Evolutionary conservation across 2,113 vertebrate genomes (phyloP), one percentile per base, ranked within the genome.

Genomic region (Trogon melanurus): DNA sequence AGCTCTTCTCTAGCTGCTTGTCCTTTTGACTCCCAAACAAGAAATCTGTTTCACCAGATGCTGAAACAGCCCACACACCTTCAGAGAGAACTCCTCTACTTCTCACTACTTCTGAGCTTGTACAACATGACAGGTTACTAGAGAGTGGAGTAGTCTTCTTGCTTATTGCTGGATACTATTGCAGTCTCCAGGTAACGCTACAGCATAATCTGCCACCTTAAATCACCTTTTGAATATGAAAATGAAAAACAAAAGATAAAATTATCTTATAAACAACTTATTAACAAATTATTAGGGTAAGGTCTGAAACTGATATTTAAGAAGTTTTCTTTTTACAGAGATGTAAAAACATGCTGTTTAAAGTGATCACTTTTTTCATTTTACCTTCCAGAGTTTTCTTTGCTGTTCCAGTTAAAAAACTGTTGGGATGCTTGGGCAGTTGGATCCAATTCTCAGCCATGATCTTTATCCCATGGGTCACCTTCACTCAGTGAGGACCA

Each of bases 121-220:
- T 41, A 19, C 1, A 1, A 79, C 32, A 44, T 0, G 0, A 29
- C 11, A 38, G 45, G 22, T 58, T 70, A 54, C 30, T 58, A 84
- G 8, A 45, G 34, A 54, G 41, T 21, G 11, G 18, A 88, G 48
- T 2, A 56, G 32, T 17, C n/a, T 51, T 41, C 10, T 25, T 54
- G 51, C 9, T 58, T 89, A 50, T 5, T 66, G 34, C 3, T 3
- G n/a, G 17, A 53, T 38, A 61, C 6, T 61, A 17, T 7, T 58
- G 30, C 30, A 80, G 21, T 16, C 54, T 83, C 25, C 36, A 19
- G 50, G 16, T 27, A 89, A 36, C 11, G 11, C 21, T 26, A 36
- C 17, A 67, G 58, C 57, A 60, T 56, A 57, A 72, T 23, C 11
- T 1, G 0, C 5, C n/a, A 44, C 19, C 21, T 64, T 57, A 64